These are phyloP conservation scores for Bovichtus variegatus DNA, from an alignment of 2,797 vertebrate genomes.

Conservation along the genomic window DNA sequence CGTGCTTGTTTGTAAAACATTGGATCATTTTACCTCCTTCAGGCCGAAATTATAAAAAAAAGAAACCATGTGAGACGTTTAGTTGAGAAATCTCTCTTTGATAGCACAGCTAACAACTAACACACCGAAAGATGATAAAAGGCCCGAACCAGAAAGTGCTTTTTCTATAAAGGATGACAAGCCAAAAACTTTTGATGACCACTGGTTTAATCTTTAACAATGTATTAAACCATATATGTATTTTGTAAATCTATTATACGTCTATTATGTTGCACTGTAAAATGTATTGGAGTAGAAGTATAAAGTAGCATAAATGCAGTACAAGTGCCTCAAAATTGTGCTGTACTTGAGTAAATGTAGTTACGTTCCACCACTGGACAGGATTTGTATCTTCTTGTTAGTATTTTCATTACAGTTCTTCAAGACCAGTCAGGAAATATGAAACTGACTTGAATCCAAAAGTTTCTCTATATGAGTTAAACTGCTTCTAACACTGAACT, in stretches of 20 bases:
- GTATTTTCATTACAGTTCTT: neutral
- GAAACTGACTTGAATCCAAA: neutral
- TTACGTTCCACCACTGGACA: no score
- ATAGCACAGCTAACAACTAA: neutral
- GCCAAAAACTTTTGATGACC: no score
- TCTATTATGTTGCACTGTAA: no score
- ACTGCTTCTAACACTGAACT: neutral
- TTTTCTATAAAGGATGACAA: no score
- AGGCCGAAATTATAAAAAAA: neutral
- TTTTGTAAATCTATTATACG: no score
- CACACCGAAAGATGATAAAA: no score
- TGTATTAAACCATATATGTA: no score
- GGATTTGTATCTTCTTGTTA: neutral
- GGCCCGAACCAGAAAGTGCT: no score
- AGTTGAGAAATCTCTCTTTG: neutral
- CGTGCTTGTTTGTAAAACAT: no score
- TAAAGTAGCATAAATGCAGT: neutral
- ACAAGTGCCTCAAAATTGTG: neutral
- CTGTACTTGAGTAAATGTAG: neutral
- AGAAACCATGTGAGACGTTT: neutral
- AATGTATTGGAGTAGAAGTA: no score
- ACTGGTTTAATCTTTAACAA: no score
- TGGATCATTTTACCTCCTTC: neutral
- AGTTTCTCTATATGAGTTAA: neutral
- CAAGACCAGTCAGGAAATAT: conserved; percentile 6